These are phyloP conservation scores for Napeogenes sylphis DNA, from an alignment of 2,888 invertebrate species.

Conservation along the genomic window DNA sequence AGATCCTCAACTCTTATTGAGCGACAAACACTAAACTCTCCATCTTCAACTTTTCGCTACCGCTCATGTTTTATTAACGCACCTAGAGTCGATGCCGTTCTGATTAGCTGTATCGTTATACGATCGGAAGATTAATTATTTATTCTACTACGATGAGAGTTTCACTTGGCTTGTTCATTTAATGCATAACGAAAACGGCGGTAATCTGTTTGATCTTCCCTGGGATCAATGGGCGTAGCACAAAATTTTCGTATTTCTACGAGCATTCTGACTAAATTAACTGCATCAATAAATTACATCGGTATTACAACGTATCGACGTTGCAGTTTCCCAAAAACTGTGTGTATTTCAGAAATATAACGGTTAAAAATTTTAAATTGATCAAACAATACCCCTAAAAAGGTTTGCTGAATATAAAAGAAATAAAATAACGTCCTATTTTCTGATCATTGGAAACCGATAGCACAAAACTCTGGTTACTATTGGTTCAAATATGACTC, in stretches of 20 bases:
- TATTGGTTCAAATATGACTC: conserved; percentile 1
- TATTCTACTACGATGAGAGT: background rate
- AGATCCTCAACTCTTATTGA: conserved; percentile 59
- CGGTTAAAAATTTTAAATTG: no score
- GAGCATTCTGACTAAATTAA: no score
- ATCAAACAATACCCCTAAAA: no score
- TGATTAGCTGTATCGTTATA: conserved; percentile 1
- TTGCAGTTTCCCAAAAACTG: no score
- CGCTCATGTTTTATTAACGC: conserved; percentile 44
- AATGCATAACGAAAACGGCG: background rate
- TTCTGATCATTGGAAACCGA: background rate
- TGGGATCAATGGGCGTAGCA: background rate
- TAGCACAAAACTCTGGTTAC: background rate
- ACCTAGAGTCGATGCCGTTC: conserved; percentile 3
- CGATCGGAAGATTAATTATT: background rate
- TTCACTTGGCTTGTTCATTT: background rate
- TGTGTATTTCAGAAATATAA: no score
- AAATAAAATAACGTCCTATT: background rate
- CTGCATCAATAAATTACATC: no score
- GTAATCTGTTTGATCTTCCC: background rate
- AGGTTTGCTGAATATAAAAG: no score
- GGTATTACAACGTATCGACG: no score
- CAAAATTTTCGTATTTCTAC: no score
- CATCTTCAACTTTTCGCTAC: conserved; percentile 46
- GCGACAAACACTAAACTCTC: conserved; percentile 54